phyloP scores from a whole-genome alignment of 2,888 invertebrate genomes.

The Acleris emargana region DNA sequence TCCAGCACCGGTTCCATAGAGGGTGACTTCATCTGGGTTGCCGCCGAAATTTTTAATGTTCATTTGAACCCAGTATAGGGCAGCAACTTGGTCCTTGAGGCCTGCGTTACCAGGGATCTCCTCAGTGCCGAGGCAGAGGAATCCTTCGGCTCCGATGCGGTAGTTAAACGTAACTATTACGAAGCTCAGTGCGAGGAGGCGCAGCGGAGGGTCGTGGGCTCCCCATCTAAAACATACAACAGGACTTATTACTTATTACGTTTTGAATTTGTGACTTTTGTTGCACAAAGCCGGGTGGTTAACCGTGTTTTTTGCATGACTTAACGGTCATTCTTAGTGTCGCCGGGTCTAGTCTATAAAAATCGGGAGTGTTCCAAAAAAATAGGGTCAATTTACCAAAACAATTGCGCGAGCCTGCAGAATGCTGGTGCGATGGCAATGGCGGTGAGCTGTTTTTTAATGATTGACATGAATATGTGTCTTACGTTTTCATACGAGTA shows the following conservation, averaged over 20 bases:
- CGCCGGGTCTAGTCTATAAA: too few relatives aligned
- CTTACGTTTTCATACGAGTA: too few relatives aligned
- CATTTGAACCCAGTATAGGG: slow-evolving; percentile 70
- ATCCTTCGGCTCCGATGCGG: slow-evolving; percentile 71
- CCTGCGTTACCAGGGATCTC: slow-evolving; percentile 71
- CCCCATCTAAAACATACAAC: slow-evolving; percentile 61
- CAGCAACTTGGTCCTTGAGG: slow-evolving; percentile 72
- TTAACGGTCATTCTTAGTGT: too few relatives aligned
- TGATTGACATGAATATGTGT: too few relatives aligned
- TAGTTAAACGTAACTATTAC: slow-evolving; percentile 72
- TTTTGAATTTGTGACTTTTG: background rate
- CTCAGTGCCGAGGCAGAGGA: slow-evolving; percentile 63
- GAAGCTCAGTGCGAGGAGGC: slow-evolving; percentile 56
- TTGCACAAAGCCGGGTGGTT: too few relatives aligned
- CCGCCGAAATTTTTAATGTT: slow-evolving; percentile 74
- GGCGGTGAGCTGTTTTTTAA: too few relatives aligned
- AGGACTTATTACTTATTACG: background rate
- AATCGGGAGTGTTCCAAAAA: too few relatives aligned
- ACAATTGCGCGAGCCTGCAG: too few relatives aligned
- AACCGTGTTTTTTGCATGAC: too few relatives aligned
- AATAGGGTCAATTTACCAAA: too few relatives aligned
- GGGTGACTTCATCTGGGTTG: slow-evolving; percentile 62
- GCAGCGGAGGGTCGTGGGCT: slow-evolving; percentile 53
- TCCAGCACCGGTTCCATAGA: slow-evolving; percentile 70
- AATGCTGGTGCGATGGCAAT: too few relatives aligned